These are phyloP conservation scores for Papilio protenor DNA, from an alignment of 2,888 invertebrate genomes.

Conservation along the genomic window DNA sequence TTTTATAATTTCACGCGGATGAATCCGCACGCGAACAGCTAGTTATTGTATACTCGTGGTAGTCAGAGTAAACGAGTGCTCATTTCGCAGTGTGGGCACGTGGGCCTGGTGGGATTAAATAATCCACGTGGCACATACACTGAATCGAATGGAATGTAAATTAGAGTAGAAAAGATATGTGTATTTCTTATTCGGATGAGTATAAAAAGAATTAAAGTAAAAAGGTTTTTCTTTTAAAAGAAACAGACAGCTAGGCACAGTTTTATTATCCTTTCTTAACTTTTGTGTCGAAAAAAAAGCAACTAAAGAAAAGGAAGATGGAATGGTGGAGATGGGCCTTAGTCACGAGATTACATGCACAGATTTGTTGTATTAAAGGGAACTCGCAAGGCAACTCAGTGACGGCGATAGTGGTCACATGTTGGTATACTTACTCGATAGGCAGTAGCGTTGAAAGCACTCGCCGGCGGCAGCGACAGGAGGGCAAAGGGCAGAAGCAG, in stretches of 20 bases:
- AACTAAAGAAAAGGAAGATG: background rate
- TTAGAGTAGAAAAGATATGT: background rate
- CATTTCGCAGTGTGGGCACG: slow-evolving; percentile 11
- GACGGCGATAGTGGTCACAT: too few relatives aligned
- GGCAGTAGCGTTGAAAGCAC: slow-evolving; percentile 71
- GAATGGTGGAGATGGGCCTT: background rate
- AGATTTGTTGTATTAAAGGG: background rate
- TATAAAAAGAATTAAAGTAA: background rate
- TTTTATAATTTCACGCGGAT: too few relatives aligned
- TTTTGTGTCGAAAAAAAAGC: background rate
- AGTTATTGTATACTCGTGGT: background rate
- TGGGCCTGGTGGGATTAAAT: background rate
- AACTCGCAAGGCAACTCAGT: background rate
- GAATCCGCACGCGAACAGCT: too few relatives aligned
- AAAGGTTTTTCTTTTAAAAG: too few relatives aligned
- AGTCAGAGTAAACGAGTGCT: background rate
- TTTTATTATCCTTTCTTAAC: background rate
- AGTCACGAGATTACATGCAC: too few relatives aligned
- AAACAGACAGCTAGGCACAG: too few relatives aligned
- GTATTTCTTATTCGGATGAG: background rate
- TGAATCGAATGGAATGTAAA: background rate
- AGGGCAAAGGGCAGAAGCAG: slow-evolving; percentile 80
- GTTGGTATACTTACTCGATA: slow-evolving; percentile 64
- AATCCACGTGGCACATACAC: slow-evolving; percentile 13
- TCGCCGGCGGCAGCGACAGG: slow-evolving; percentile 71